Conservation (phyloP, 1,140 invertebrate species). For the Hycleus cichorii region DNA sequence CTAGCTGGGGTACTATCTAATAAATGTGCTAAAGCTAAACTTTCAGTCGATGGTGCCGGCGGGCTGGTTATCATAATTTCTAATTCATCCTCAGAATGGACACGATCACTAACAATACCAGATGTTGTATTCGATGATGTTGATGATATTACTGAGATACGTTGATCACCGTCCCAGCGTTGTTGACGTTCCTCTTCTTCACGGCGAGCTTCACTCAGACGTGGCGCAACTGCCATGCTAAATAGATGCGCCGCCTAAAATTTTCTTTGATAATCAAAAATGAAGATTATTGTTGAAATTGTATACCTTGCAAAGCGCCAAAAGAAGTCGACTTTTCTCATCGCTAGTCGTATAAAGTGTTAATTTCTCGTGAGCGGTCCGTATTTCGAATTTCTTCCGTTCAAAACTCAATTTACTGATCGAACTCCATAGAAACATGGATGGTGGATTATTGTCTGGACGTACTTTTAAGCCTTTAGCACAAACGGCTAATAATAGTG, state of each 20-base stretch:
- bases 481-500: constrained; percentile 73
- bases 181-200: constrained; percentile 55
- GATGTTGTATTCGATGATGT: constrained; percentile 92
- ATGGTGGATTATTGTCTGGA: constrained; percentile 56
- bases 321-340: constrained; percentile 83
- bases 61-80: constrained; percentile 75
- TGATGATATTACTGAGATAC: constrained; percentile 84
- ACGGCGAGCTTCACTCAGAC: constrained; percentile 68
- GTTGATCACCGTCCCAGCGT: constrained; percentile 56
- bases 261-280: no score
- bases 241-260: constrained; percentile 79
- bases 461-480: constrained; percentile 81
- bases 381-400: constrained; percentile 94
- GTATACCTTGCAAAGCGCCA: constrained; percentile 66
- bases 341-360: constrained; percentile 85
- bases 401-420: constrained; percentile 92
- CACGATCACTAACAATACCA: constrained; percentile 88
- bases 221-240: constrained; percentile 82
- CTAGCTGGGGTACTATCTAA: constrained; percentile 52
- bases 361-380: constrained; percentile 78
- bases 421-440: constrained; percentile 84
- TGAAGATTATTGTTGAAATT: no score
- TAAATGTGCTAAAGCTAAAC: constrained; percentile 62
- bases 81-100: constrained; percentile 87
- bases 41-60: constrained; percentile 65